Percentiles rank a stretch among this genome's conserved stretches.
phyloP scores from a whole-genome alignment of 1,140 invertebrate genomes.

The Protaetia brevitarsis region DNA sequence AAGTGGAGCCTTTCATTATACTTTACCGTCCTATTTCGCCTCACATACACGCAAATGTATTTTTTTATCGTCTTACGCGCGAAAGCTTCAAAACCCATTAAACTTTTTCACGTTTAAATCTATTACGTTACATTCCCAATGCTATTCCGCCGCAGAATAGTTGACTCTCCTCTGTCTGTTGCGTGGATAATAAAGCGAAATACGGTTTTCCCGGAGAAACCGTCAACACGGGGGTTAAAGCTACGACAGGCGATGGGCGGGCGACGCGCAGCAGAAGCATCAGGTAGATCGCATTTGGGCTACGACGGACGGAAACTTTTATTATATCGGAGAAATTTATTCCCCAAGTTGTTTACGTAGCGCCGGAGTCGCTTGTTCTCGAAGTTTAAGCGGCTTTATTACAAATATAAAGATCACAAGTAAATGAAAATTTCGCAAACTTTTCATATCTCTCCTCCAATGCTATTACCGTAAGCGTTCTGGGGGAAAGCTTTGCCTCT shows the following conservation, averaged over 20 bases:
- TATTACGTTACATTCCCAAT: slow-evolving; percentile 1
- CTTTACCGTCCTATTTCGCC: no score
- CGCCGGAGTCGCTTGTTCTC: slow-evolving; percentile 10
- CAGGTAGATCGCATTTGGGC: neutral
- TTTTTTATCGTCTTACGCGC: neutral
- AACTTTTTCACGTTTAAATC: slow-evolving; percentile 13
- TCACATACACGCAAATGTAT: no score
- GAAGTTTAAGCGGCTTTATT: slow-evolving; percentile 23
- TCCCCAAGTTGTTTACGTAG: slow-evolving; percentile 18
- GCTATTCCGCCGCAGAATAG: neutral
- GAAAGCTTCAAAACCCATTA: slow-evolving; percentile 12
- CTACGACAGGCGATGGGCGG: no score
- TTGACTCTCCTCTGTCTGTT: neutral
- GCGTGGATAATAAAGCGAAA: slow-evolving; percentile 5
- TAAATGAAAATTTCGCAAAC: slow-evolving; percentile 19
- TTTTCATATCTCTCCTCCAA: slow-evolving; percentile 16
- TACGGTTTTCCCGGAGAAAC: neutral
- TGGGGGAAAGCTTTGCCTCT: neutral
- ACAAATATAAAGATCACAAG: slow-evolving; percentile 23
- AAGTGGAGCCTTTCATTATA: no score
- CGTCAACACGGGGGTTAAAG: no score
- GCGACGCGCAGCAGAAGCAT: no score
- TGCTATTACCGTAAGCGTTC: slow-evolving; percentile 7
- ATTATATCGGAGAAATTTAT: slow-evolving; percentile 20
- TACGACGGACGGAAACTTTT: slow-evolving; percentile 16